Conservation (phyloP, 2,113 vertebrate genomes). For the Hippocampus zosterae region DNA sequence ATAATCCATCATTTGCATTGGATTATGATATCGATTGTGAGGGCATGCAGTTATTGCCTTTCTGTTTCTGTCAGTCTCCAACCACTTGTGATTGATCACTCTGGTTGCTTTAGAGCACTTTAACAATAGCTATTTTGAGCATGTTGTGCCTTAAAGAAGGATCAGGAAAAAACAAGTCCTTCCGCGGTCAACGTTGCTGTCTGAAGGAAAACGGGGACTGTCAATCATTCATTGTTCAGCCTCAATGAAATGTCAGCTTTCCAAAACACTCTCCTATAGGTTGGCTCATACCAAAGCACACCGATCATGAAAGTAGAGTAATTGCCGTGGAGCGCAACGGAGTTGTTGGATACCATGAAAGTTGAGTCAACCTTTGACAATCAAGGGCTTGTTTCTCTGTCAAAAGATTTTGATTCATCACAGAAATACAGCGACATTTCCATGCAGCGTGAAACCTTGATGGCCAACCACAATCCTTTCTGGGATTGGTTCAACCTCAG, state of each 20-base stretch:
- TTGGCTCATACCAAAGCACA: neutral
- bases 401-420: neutral
- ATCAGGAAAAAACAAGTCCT: neutral
- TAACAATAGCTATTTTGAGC: constrained; percentile 17
- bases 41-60: neutral
- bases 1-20: neutral
- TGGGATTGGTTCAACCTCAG: neutral
- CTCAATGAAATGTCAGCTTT: constrained; percentile 8
- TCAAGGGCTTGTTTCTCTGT: neutral
- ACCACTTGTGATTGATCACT: constrained; percentile 6
- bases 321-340: neutral
- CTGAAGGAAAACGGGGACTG: constrained; percentile 15
- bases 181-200: constrained; percentile 14
- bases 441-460: neutral
- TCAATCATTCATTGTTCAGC: constrained; percentile 26
- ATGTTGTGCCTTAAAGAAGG: neutral
- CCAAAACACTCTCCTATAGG: neutral
- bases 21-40: neutral
- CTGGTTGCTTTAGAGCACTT: constrained; percentile 5
- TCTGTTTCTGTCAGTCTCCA: neutral
- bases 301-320: neutral
- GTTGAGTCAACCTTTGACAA: neutral
- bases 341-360: neutral
- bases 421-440: neutral
- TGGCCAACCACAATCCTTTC: neutral